Conservation (phyloP, 2,888 invertebrate genomes). For the Eilema caniola region DNA sequence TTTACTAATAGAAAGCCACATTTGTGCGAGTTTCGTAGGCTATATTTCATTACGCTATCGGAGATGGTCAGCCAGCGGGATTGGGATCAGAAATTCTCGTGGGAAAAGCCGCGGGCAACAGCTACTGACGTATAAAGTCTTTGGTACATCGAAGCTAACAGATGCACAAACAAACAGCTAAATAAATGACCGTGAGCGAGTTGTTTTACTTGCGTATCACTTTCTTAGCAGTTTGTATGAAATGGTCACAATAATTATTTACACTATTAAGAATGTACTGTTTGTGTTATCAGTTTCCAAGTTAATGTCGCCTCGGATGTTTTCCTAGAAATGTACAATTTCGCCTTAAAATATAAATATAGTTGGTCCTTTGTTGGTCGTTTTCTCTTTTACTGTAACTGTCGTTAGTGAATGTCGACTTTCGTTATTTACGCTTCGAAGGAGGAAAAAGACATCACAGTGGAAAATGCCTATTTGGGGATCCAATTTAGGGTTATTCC, state of each 20-base stretch:
- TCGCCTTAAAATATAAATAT: background rate
- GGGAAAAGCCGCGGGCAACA: too few relatives aligned
- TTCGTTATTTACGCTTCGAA: too few relatives aligned
- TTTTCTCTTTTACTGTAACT: background rate
- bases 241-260: conserved; percentile 38
- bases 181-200: background rate
- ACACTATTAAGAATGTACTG: conserved; percentile 52
- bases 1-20: too few relatives aligned
- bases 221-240: conserved; percentile 38
- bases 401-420: background rate
- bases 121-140: too few relatives aligned
- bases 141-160: too few relatives aligned
- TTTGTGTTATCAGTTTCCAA: conserved; percentile 53
- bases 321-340: conserved; percentile 47
- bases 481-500: too few relatives aligned
- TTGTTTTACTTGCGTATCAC: conserved; percentile 2
- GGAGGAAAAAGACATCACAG: background rate
- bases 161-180: too few relatives aligned
- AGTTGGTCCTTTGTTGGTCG: background rate
- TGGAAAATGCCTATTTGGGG: too few relatives aligned
- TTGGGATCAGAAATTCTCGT: too few relatives aligned
- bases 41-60: too few relatives aligned
- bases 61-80: too few relatives aligned
- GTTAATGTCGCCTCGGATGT: conserved; percentile 33
- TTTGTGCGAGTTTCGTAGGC: too few relatives aligned